phyloP scores from a whole-genome alignment of 2,888 invertebrate species.

The Folsomia manolachei region DNA sequence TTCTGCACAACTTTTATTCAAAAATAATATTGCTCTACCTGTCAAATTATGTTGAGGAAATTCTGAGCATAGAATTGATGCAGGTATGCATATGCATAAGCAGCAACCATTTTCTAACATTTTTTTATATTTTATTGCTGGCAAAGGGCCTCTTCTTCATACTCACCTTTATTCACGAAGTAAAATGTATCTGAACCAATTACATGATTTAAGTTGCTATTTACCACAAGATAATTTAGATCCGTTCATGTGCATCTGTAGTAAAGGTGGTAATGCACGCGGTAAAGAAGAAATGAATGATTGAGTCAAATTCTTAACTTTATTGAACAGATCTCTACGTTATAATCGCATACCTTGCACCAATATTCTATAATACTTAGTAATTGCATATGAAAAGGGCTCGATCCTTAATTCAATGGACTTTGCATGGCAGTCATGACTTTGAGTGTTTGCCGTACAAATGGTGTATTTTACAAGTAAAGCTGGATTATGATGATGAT shows the following conservation, averaged over 20 bases:
- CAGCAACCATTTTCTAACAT: not conserved
- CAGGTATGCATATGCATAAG: not conserved
- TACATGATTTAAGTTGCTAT: not conserved
- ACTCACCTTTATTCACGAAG: not conserved
- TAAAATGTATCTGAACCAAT: slow-evolving; percentile 3
- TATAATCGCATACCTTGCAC: not conserved
- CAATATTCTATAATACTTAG: too few relatives aligned
- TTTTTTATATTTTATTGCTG: too few relatives aligned
- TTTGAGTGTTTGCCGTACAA: slow-evolving; percentile 19
- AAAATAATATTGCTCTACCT: slow-evolving; percentile 24
- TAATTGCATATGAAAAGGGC: slow-evolving; percentile 11
- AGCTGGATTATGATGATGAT: slow-evolving; percentile 6
- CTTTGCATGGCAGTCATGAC: slow-evolving; percentile 12
- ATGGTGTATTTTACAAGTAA: slow-evolving; percentile 9
- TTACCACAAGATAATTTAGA: not conserved
- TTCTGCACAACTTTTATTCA: slow-evolving; percentile 20
- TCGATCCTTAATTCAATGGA: slow-evolving; percentile 6
- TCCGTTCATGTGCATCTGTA: not conserved
- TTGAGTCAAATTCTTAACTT: not conserved
- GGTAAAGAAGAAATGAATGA: not conserved
- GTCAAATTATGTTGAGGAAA: slow-evolving; percentile 18
- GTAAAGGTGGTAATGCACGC: too few relatives aligned
- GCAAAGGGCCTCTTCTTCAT: not conserved
- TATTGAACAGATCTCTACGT: not conserved
- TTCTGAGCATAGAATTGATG: not conserved